Base-by-base conservation (phyloP, 2,797 vertebrate species). In the Thalassophryne amazonica region DNA sequence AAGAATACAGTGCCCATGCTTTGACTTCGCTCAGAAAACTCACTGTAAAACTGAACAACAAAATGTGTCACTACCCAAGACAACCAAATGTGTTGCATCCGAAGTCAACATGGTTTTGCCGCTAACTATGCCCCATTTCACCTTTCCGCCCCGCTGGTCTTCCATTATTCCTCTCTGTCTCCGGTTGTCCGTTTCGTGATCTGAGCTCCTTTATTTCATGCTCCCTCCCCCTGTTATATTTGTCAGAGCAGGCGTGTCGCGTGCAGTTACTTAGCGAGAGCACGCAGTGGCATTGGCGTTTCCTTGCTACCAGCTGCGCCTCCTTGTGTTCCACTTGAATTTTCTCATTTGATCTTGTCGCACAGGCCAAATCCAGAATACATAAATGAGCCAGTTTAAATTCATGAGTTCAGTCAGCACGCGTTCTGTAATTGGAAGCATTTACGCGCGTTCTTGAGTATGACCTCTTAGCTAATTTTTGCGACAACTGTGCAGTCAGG, bases 301-400 rank as follows among this genome's bases (percentile, higher is more conserved):
- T 57, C 51, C 22, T 23, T 33, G 48, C 60, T 39, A 43, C 23
- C 3, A 20, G 29, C 18, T n/a, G n/a, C n/a, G n/a, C n/a, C n/a
- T n/a, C 42, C 54, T 41, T 50, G 47, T 38, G 45, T 56, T 66
- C 43, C 61, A 51, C 67, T 79, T 78, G 54, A 53, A 75, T 69
- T 71, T 74, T 62, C 72, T 69, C 59, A 70, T 86, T 80, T 71
- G 56, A 76, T 73, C 55, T 63, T 53, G 69, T 74, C 45, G 57
- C 60, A 58, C 16, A n/a, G 32, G 38, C 57, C 64, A 45, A 61
- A 74, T 86, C 80, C 75, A 63, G 58, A 74, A 85, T 79, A 79
- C 69, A 81, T 77, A n/a, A n/a, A n/a, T n/a, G 80, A 84, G 76
- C 61, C 73, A 84, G 71, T 89, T 85, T 85, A 84, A 85, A 86